Base-by-base conservation (phyloP, 1,140 invertebrate species). In the Phthorimaea operculella region DNA sequence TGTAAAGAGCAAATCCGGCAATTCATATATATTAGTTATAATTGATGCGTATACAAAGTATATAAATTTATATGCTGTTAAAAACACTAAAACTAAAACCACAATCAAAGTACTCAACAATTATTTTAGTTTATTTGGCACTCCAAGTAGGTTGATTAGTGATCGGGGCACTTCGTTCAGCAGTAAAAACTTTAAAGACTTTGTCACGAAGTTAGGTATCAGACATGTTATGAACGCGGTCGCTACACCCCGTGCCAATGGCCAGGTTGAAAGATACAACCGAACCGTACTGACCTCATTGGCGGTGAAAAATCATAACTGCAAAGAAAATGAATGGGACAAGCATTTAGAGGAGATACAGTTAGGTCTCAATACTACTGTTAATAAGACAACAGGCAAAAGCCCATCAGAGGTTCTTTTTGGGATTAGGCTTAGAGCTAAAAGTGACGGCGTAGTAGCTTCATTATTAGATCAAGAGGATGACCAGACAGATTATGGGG, bases 1-100 rank as follows among this genome's bases (percentile, higher is more conserved):
- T 33, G 59, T 55, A 1, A 53, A 49, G 36, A 58, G 18, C 10
- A 51, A 55, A 33, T 52, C 50, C 39, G 51, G 49, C 28, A 64
- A 71, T 48, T 59, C 44, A 33, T 57, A 75, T 54, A 55, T 80
- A 33, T 54, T 75, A 0, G 57, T 64, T 6, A 54, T 73, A 1
- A 49, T 72, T 11, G 70, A 75, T 54, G 57, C 56, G 0, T 73
- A 72, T 54, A 63, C 66, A 6, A 72, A 65, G 47, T 70, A 54
- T 16, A 52, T 52, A 36, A 36, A 34, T 21, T 18, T 39, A 16
- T 52, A 52, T 39, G 51, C 33, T 7, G 51, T 52, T 16, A 52
- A 14, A 52, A 52, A 52, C 16, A 52, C 51, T 4, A 52, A 52
- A 52, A 52, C 51, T 8, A 52, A 39, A 39, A 17, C 51, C 2